These are phyloP conservation scores for Lasiurus cinereus DNA, from an alignment of 2,113 vertebrate species.

Conservation along the genomic window DNA sequence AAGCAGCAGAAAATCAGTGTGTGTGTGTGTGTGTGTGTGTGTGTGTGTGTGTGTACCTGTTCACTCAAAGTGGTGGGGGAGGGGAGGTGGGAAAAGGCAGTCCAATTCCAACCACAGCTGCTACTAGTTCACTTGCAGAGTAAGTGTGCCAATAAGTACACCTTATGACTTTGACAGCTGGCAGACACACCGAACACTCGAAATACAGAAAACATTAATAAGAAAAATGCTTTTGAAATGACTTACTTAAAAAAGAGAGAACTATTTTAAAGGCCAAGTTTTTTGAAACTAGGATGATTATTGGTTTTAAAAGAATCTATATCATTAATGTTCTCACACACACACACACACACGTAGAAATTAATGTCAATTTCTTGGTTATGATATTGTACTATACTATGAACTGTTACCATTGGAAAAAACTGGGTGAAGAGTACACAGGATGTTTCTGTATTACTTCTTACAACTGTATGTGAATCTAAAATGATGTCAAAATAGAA, in stretches of 20 bases:
- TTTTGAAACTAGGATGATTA: background rate
- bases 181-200: conserved; percentile 19
- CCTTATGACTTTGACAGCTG: conserved; percentile 53
- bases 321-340: background rate
- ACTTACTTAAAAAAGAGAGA: conserved; percentile 38
- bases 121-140: conserved; percentile 80
- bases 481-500: conserved; percentile 6
- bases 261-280: conserved; percentile 15
- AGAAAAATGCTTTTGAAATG: conserved; percentile 59
- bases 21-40: background rate
- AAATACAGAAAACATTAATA: conserved; percentile 48
- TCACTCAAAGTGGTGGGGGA: background rate
- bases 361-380: background rate
- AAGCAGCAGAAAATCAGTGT: conserved; percentile 82
- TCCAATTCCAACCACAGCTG: conserved; percentile 69
- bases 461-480: background rate
- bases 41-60: background rate
- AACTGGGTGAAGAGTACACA: background rate
- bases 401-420: background rate
- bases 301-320: conserved; percentile 25
- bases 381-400: background rate
- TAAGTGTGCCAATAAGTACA: conserved; percentile 35
- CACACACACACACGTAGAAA: background rate
- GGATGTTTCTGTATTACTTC: background rate
- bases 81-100: conserved; percentile 36